phyloP scores from a whole-genome alignment of 2,113 vertebrate genomes.

The Merops nubicus region DNA sequence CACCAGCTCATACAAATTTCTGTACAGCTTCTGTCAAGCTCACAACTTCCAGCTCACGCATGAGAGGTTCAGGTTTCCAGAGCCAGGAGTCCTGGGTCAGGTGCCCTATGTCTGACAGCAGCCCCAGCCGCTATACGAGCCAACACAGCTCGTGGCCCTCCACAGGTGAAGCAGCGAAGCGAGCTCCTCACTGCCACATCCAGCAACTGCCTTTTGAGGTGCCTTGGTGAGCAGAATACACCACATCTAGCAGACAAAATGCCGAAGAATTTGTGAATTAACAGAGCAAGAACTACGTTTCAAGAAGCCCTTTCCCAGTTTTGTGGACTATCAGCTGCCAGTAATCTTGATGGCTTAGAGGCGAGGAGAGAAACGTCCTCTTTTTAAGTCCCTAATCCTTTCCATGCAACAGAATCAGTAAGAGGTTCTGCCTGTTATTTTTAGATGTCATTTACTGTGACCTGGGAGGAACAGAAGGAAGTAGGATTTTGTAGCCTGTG shows the following conservation, averaged over 20 bases:
- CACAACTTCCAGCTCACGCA: not conserved
- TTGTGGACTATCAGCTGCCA: not conserved
- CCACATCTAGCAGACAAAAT: not conserved
- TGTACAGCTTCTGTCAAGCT: not conserved
- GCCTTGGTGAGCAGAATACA: not conserved
- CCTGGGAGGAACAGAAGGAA: slow-evolving; percentile 49
- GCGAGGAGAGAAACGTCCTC: not conserved
- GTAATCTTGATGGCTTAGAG: not conserved
- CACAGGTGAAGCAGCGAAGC: not conserved
- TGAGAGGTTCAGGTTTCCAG: not conserved
- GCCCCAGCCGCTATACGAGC: not conserved
- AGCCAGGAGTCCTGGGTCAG: not conserved
- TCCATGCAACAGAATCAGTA: slow-evolving; percentile 2
- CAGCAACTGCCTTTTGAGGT: not conserved
- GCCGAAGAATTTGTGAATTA: no score
- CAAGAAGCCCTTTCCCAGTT: not conserved
- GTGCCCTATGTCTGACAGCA: not conserved
- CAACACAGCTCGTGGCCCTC: not conserved
- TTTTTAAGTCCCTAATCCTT: not conserved
- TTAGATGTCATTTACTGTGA: slow-evolving; percentile 51
- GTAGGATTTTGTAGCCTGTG: slow-evolving; percentile 68
- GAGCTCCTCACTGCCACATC: not conserved
- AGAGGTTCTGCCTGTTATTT: slow-evolving; percentile 47
- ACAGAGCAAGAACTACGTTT: not conserved
- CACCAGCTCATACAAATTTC: not conserved